Evolutionary conservation across 2,888 invertebrate genomes (phyloP).

Genomic region (Pelosia muscerda): DNA sequence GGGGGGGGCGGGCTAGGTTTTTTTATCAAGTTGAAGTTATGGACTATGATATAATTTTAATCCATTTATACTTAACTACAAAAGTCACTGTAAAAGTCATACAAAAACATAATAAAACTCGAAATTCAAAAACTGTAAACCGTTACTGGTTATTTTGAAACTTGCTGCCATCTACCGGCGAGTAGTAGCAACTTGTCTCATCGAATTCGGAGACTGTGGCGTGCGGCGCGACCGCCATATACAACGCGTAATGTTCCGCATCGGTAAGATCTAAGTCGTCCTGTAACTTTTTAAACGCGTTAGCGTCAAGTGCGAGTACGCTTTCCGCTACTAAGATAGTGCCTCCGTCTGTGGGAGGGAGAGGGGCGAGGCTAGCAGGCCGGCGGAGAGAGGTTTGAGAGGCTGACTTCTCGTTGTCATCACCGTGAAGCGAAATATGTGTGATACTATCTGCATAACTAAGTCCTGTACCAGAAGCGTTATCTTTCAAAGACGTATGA

Average conservation of each 20-base stretch:
- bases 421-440: constrained; percentile 89
- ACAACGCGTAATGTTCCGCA: constrained; percentile 95
- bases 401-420: constrained; percentile 73
- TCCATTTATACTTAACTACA: not conserved
- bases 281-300: constrained; percentile 73
- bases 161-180: constrained; percentile 93
- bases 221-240: constrained; percentile 94
- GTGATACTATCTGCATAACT: constrained; percentile 88
- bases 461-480: constrained; percentile 74
- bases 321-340: constrained; percentile 88
- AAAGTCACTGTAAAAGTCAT: not conserved
- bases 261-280: constrained; percentile 92
- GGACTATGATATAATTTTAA: not conserved
- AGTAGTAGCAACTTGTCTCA: constrained; percentile 95
- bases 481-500: constrained; percentile 78
- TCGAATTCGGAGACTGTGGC: constrained; percentile 96
- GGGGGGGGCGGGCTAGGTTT: constrained; percentile 36
- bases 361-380: constrained; percentile 66
- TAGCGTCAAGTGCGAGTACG: constrained; percentile 79
- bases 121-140: not conserved
- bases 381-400: constrained; percentile 70
- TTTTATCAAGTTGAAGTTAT: not conserved
- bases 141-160: constrained; percentile 74
- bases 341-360: constrained; percentile 84
- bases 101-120: not conserved